Evolutionary conservation across 2,797 vertebrate genomes (phyloP).

Genomic region (Epinephelus malabaricus): DNA sequence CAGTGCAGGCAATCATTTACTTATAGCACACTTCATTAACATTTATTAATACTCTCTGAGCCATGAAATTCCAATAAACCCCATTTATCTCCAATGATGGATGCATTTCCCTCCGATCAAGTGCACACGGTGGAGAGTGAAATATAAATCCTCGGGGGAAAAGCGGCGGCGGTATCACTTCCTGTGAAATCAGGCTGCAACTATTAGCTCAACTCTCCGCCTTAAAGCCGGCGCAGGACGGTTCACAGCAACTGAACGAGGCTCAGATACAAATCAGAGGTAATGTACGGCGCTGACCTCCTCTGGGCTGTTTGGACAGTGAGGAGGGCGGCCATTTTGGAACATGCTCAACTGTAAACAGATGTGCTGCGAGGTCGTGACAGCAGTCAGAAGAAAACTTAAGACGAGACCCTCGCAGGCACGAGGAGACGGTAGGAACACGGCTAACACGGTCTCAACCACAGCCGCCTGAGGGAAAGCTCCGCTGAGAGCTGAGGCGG

Average conservation of each 20-base stretch:
- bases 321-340: slow-evolving; percentile 24
- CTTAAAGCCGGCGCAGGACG: neutral
- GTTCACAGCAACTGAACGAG: slow-evolving; percentile 23
- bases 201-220: slow-evolving; percentile 14
- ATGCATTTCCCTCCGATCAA: slow-evolving; percentile 41
- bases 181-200: slow-evolving; percentile 21
- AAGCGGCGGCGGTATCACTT: neutral
- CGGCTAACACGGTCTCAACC: slow-evolving; percentile 42
- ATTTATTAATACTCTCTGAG: slow-evolving; percentile 70
- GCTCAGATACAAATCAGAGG: slow-evolving; percentile 27
- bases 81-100: slow-evolving; percentile 63
- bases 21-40: slow-evolving; percentile 70
- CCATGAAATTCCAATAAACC: slow-evolving; percentile 74
- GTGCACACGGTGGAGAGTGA: slow-evolving; percentile 27
- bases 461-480: slow-evolving; percentile 38
- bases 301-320: slow-evolving; percentile 18
- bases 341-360: slow-evolving; percentile 31
- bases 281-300: slow-evolving; percentile 12
- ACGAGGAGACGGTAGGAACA: slow-evolving; percentile 12
- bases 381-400: slow-evolving; percentile 8
- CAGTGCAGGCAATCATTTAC: slow-evolving; percentile 55
- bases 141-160: slow-evolving; percentile 7
- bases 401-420: slow-evolving; percentile 31
- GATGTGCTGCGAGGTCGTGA: slow-evolving; percentile 24
- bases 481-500: slow-evolving; percentile 11